These are phyloP conservation scores for Propsilocerus akamusi DNA, from an alignment of 1,140 invertebrate genomes.

Conservation along the genomic window DNA sequence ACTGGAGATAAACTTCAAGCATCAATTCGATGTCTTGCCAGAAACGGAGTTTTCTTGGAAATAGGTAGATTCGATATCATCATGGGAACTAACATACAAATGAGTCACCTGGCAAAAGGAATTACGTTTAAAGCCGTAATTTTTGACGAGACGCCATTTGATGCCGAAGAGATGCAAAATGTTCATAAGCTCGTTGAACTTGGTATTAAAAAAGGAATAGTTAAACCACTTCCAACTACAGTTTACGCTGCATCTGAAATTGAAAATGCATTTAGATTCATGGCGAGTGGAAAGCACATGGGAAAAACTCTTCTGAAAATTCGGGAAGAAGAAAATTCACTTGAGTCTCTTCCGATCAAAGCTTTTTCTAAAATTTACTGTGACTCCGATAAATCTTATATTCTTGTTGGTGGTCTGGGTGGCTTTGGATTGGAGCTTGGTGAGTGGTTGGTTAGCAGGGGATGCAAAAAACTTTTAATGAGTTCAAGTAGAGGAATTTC, in stretches of 20 bases:
- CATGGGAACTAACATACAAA: constrained; percentile 32
- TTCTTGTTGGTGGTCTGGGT: constrained; percentile 51
- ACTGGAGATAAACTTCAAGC: constrained; percentile 23
- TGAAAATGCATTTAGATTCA: constrained; percentile 42
- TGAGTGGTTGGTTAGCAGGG: constrained; percentile 60
- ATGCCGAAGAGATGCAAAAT: constrained; percentile 42
- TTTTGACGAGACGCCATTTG: constrained; percentile 39
- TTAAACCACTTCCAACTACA: constrained; percentile 32
- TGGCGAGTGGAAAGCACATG: constrained; percentile 66
- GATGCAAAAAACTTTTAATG: constrained; percentile 50
- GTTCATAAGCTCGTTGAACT: constrained; percentile 32
- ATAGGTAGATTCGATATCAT: constrained; percentile 49
- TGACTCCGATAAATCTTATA: constrained; percentile 21
- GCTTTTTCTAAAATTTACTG: constrained; percentile 8
- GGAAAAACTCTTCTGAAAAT: constrained; percentile 46
- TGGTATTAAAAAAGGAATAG: constrained; percentile 39
- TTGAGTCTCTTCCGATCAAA: not conserved
- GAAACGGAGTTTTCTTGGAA: constrained; percentile 48
- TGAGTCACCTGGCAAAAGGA: constrained; percentile 44
- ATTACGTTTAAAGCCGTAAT: constrained; percentile 53
- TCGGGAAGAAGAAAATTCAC: constrained; percentile 28
- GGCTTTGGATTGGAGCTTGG: constrained; percentile 72
- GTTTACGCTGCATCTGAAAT: constrained; percentile 33
- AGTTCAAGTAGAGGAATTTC: constrained; percentile 50
- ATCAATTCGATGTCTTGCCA: not conserved